phyloP scores from a whole-genome alignment of 2,888 invertebrate genomes.

The Cheilosia impressa region DNA sequence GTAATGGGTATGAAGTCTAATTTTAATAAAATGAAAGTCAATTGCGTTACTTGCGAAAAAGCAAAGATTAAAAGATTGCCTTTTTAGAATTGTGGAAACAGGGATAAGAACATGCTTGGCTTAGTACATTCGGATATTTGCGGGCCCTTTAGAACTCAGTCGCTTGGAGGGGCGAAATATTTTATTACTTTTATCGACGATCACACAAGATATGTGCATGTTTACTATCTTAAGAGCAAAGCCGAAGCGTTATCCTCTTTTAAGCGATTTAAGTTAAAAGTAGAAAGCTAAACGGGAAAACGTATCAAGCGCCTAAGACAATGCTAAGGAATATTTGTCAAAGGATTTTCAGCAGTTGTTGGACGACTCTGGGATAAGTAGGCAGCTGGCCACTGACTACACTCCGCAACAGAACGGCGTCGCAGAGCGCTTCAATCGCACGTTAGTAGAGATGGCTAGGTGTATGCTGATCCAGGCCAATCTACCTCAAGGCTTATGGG shows the following conservation, averaged over 20 bases:
- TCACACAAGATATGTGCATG: conserved; percentile 34
- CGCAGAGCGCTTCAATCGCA: conserved; percentile 75
- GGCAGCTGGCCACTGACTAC: conserved; percentile 69
- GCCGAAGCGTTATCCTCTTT: conserved; percentile 59
- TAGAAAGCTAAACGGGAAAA: conserved; percentile 50
- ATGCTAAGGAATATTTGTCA: conserved; percentile 76
- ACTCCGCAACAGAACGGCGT: conserved; percentile 76
- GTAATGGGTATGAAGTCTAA: conserved; percentile 17
- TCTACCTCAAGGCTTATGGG: conserved; percentile 76
- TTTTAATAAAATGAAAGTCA: conserved; percentile 28
- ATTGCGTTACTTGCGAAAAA: conserved; percentile 38
- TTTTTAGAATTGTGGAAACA: conserved; percentile 26
- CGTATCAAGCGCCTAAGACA: conserved; percentile 72
- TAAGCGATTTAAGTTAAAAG: conserved; percentile 69
- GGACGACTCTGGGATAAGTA: conserved; percentile 72
- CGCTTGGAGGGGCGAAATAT: conserved; percentile 26
- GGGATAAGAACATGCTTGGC: conserved; percentile 6
- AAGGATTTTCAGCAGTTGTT: conserved; percentile 63
- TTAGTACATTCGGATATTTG: conserved; percentile 22
- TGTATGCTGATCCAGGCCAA: conserved; percentile 75
- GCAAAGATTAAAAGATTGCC: conserved; percentile 32
- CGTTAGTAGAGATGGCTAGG: conserved; percentile 76
- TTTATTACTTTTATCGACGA: conserved; percentile 38
- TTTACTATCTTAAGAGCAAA: conserved; percentile 61
- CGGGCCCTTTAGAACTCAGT: conserved; percentile 17